phyloP scores from a whole-genome alignment of 2,113 vertebrate species.

The Ciconia maguari region DNA sequence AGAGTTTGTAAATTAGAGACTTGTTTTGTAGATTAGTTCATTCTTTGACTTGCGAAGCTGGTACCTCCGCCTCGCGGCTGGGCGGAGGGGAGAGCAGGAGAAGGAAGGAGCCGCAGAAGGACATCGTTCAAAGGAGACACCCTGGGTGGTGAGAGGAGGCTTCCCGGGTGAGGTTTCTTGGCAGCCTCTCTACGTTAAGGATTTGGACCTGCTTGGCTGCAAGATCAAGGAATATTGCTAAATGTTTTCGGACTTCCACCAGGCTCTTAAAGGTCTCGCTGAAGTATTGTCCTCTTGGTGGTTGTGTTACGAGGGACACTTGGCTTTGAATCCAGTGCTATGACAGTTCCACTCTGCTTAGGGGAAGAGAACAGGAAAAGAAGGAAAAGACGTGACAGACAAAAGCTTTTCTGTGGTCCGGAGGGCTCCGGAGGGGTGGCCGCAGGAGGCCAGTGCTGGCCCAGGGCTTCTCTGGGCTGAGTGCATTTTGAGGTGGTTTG shows the following conservation, averaged over 20 bases:
- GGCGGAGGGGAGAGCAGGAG: background rate
- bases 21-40: background rate
- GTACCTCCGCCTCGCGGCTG: background rate
- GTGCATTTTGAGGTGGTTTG: background rate
- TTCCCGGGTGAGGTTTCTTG: background rate
- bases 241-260: background rate
- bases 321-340: background rate
- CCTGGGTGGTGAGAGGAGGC: background rate
- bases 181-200: background rate
- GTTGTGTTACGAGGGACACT: too few relatives aligned
- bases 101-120: background rate
- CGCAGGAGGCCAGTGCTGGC: background rate
- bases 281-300: background rate
- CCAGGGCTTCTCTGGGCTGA: background rate
- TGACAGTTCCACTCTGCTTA: background rate
- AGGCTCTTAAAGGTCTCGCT: background rate
- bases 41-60: background rate
- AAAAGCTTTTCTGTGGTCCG: background rate
- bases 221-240: background rate
- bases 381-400: too few relatives aligned
- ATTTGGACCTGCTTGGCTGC: background rate
- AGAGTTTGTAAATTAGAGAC: background rate
- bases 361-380: background rate
- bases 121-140: rapidly evolving
- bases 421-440: background rate